Base-by-base conservation (phyloP, 1,140 invertebrate species). In the Sycophaga agraensis region DNA sequence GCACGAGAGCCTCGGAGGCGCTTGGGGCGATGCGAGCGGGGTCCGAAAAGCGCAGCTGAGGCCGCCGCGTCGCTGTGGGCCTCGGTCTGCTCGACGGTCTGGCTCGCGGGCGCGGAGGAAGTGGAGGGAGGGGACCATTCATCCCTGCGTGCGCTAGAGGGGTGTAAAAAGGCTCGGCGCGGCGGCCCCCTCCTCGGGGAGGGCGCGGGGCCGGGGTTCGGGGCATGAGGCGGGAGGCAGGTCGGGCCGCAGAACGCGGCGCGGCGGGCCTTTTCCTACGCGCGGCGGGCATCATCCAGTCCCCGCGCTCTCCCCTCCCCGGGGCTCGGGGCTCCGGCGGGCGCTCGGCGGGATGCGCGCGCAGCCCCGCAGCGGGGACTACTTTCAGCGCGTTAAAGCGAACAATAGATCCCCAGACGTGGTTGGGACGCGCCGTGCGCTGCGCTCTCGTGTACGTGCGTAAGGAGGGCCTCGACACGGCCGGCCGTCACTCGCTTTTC, bases 331-430 rank as follows among this genome's bases (percentile, higher is more conserved):
- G 28, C 4, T 31, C 28, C 5, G 28, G 28, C 4, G 28, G 11
- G 11, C 28, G 11, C 28, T 31, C 11, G 4, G 4, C 28, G 28
- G 11, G 69, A 68, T 79, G 77, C 78, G 77, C 75, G 77, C 78
- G 78, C 78, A 78, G 40, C 51, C 51, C 28, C 17, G 7, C 28
- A 19, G n/a, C n/a, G 55, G 76, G 74, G 70, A 79, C 78, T 81
- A 81, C 78, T 79, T 81, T 80, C 75, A 75, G 72, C 76, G 77
- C 77, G 75, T 76, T 75, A 74, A 72, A 35, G 71, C 70, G 74
- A 78, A 81, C 79, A 81, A 80, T 80, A 80, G 77, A 73, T 59
- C 66, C 66, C 71, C 74, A 80, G 79, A 80, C 74, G 78, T 80
- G 77, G 75, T 78, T 77, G 70, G 76, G 78, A 55, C 79, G 78